phyloP scores from a whole-genome alignment of 2,797 vertebrate genomes.

The Prionace glauca region DNA sequence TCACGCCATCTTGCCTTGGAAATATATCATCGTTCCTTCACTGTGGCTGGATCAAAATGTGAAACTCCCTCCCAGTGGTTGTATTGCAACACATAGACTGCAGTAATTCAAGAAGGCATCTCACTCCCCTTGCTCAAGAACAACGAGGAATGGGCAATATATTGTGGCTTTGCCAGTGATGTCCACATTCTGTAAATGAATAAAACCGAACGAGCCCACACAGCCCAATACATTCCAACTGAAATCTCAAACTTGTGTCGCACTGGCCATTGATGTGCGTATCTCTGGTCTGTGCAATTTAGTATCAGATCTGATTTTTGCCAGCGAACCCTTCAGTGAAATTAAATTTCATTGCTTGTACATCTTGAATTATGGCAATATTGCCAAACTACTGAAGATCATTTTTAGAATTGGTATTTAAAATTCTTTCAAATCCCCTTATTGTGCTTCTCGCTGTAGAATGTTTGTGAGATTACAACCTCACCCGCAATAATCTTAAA shows the following conservation, averaged over 20 bases:
- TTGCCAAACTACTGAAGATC: neutral
- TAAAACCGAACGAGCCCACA: neutral
- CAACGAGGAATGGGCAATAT: neutral
- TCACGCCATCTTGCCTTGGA: neutral
- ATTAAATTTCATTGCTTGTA: neutral
- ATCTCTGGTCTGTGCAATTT: neutral
- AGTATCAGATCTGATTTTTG: neutral
- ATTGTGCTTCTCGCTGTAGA: neutral
- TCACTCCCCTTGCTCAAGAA: neutral
- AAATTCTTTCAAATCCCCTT: neutral
- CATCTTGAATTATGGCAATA: neutral
- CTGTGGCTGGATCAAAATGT: neutral
- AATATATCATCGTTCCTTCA: neutral
- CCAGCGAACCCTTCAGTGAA: neutral
- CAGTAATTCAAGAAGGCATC: neutral
- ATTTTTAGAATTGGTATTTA: neutral
- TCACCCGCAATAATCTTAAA: neutral
- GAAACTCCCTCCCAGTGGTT: neutral
- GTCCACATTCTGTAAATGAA: neutral
- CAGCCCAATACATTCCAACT: neutral
- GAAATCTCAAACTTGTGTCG: neutral
- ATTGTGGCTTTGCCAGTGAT: neutral
- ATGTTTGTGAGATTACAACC: neutral
- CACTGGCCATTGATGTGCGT: neutral
- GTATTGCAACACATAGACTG: neutral